Evolutionary conservation across 1,140 invertebrate genomes (phyloP).

Genomic region (Neodiprion pinetum): DNA sequence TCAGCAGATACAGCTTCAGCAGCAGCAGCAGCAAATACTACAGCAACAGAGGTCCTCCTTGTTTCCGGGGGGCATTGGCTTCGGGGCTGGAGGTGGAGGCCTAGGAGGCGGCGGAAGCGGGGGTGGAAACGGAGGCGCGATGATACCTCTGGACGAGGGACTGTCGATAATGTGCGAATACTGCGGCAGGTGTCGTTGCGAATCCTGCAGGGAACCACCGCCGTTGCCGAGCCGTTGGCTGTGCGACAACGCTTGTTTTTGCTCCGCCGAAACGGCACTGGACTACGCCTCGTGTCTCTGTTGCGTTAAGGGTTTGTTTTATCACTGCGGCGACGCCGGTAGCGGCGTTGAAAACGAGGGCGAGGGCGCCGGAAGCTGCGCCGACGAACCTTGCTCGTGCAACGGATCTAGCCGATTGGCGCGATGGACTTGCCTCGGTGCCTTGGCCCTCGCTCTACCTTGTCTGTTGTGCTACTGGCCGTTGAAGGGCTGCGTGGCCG

Average conservation of each 20-base stretch:
- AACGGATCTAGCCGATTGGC: slow-evolving; percentile 71
- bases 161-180: slow-evolving; percentile 81
- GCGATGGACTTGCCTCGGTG: slow-evolving; percentile 85
- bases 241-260: slow-evolving; percentile 84
- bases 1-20: slow-evolving; percentile 34
- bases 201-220: slow-evolving; percentile 83
- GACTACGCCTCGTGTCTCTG: slow-evolving; percentile 92
- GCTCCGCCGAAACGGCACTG: slow-evolving; percentile 84
- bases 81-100: background rate
- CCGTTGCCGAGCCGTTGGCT: slow-evolving; percentile 87
- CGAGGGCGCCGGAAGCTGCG: slow-evolving; percentile 66
- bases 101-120: background rate
- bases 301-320: slow-evolving; percentile 91
- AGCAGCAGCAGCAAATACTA: slow-evolving; percentile 37
- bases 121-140: slow-evolving; percentile 22
- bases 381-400: slow-evolving; percentile 88
- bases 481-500: slow-evolving; percentile 77
- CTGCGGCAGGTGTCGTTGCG: slow-evolving; percentile 87
- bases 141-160: slow-evolving; percentile 39
- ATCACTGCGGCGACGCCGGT: slow-evolving; percentile 82
- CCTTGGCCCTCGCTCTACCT: slow-evolving; percentile 81
- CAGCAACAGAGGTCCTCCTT: slow-evolving; percentile 28
- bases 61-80: background rate
- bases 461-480: slow-evolving; percentile 94
- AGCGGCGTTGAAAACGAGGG: slow-evolving; percentile 72